Conservation (phyloP, 2,797 vertebrate genomes). For the Gallinago stenura region DNA sequence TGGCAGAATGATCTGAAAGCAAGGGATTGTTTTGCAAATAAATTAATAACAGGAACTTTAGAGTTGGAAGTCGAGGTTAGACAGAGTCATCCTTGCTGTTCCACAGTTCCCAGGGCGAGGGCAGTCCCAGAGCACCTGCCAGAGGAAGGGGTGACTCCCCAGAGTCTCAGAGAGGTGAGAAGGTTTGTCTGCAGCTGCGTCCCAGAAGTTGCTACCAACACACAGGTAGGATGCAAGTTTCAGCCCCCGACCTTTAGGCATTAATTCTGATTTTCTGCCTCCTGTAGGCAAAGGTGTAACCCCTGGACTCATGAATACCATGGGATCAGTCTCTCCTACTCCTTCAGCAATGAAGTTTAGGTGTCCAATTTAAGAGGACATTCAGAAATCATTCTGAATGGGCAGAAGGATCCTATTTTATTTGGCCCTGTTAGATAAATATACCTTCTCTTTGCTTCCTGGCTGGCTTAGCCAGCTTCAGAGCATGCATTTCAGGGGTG, state of each 20-base stretch:
- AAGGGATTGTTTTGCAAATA: neutral
- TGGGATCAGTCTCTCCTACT: neutral
- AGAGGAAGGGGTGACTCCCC: neutral
- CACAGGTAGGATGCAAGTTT: fast-evolving
- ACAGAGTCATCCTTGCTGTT: neutral
- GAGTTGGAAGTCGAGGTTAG: neutral
- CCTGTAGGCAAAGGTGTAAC: neutral
- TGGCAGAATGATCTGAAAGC: neutral
- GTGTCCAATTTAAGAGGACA: neutral
- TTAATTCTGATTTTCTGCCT: neutral
- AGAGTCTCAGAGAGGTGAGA: neutral
- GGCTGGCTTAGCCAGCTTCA: neutral
- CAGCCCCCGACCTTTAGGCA: neutral
- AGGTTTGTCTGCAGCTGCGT: neutral
- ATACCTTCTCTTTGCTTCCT: neutral
- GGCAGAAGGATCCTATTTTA: neutral
- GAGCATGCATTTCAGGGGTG: fast-evolving
- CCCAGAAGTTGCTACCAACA: neutral
- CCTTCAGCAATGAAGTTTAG: neutral
- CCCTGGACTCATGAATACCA: neutral
- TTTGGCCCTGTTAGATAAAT: neutral
- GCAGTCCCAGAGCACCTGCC: neutral
- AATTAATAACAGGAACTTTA: neutral
- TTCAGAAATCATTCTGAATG: neutral
- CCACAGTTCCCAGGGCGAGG: neutral